Conservation (phyloP, 2,797 vertebrate species). For the Strix occidentalis region DNA sequence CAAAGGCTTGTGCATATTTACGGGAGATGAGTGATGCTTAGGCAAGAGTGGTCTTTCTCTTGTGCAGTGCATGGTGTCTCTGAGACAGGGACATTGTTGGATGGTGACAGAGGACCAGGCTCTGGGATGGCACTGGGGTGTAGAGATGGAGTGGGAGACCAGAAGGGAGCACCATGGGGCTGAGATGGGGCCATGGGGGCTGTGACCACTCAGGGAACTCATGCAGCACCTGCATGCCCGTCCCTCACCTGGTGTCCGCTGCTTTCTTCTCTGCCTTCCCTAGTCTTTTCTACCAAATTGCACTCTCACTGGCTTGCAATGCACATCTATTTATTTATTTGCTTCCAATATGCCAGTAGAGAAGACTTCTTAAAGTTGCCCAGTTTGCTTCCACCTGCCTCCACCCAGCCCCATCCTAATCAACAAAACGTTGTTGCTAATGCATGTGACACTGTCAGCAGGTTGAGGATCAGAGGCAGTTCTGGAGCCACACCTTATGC, state of each 20-base stretch:
- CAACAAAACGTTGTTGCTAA: background rate
- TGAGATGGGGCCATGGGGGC: background rate
- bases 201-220: accelerated
- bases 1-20: accelerated
- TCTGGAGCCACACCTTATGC: background rate
- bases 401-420: background rate
- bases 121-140: background rate
- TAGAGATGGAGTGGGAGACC: background rate
- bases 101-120: accelerated
- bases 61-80: background rate
- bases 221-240: accelerated
- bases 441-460: accelerated
- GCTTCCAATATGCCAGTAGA: background rate
- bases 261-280: background rate
- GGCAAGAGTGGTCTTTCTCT: background rate
- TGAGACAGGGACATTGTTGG: background rate
- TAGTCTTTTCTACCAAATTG: background rate
- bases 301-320: background rate
- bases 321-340: background rate
- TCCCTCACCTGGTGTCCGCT: background rate
- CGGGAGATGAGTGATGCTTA: background rate
- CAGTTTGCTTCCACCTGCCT: background rate
- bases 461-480: background rate
- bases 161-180: accelerated
- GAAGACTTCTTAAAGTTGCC: background rate